Percentiles rank a stretch among this genome's conserved stretches.
These are phyloP conservation scores for Calameuta filiformis DNA, from an alignment of 2,888 invertebrate genomes.

Conservation along the genomic window DNA sequence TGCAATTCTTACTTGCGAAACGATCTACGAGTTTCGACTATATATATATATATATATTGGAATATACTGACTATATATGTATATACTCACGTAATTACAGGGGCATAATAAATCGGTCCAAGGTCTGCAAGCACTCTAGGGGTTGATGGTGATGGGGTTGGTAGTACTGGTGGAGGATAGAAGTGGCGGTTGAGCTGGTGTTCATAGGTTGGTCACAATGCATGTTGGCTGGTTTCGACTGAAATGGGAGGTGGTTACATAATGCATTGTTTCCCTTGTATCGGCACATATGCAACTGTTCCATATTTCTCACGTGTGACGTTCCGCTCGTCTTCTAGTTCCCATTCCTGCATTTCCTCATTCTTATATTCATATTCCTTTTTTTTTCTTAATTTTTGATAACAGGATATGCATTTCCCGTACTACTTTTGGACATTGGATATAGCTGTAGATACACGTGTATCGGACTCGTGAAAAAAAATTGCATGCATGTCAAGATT, in stretches of 20 bases:
- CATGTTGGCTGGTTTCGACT: background rate
- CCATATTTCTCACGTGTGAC: background rate
- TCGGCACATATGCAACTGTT: background rate
- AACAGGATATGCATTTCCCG: background rate
- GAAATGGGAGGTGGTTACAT: background rate
- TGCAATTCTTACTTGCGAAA: background rate
- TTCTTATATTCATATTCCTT: conserved; percentile 8
- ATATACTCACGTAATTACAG: background rate
- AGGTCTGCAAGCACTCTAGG: background rate
- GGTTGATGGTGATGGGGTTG: background rate
- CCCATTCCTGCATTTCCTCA: background rate
- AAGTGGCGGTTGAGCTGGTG: background rate
- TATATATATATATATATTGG: background rate
- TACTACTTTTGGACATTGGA: background rate
- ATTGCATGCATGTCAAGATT: background rate
- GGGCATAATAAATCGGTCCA: background rate
- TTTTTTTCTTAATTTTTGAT: too few species aligned
- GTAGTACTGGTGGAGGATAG: background rate
- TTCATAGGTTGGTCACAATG: background rate
- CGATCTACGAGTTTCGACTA: background rate
- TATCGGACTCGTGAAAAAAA: background rate
- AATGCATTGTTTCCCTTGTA: background rate
- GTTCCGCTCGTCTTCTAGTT: background rate
- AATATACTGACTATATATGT: background rate
- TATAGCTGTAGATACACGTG: background rate